Conservation (phyloP, 2,888 invertebrate genomes). For the Dryobota labecula region DNA sequence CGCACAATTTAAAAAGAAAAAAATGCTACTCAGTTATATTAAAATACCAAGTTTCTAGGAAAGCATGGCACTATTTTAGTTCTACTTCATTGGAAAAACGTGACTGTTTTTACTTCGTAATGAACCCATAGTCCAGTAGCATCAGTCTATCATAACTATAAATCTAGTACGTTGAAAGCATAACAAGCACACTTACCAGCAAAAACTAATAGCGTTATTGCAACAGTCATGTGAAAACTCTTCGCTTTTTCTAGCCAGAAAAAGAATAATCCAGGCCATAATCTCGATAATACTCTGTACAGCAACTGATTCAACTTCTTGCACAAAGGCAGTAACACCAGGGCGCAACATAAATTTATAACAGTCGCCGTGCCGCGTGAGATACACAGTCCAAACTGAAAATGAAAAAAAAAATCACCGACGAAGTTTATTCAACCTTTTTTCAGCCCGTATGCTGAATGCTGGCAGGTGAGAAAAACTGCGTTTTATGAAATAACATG, state of each 20-base stretch:
- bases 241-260: constrained; percentile 89
- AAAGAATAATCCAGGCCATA: constrained; percentile 84
- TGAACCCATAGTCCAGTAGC: background rate
- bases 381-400: constrained; percentile 89
- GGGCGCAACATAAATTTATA: constrained; percentile 84
- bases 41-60: constrained; percentile 18
- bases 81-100: constrained; percentile 27
- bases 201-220: constrained; percentile 85
- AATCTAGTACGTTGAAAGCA: background rate
- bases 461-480: constrained; percentile 60
- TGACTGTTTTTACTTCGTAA: constrained; percentile 24
- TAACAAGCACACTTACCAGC: constrained; percentile 80
- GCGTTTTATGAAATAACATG: constrained; percentile 49
- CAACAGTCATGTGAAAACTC: constrained; percentile 89
- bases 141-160: constrained; percentile 15
- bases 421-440: constrained; percentile 52
- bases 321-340: constrained; percentile 88
- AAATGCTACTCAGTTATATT: constrained; percentile 14
- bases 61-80: constrained; percentile 10
- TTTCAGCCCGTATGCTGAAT: constrained; percentile 53
- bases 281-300: constrained; percentile 78
- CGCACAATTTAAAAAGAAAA: constrained; percentile 41
- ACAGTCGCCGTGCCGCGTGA: constrained; percentile 90
- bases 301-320: constrained; percentile 87
- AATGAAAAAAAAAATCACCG: constrained; percentile 60